These are phyloP conservation scores for Drosophila pallidifrons DNA, from an alignment of 1,140 invertebrate species.

Conservation along the genomic window DNA sequence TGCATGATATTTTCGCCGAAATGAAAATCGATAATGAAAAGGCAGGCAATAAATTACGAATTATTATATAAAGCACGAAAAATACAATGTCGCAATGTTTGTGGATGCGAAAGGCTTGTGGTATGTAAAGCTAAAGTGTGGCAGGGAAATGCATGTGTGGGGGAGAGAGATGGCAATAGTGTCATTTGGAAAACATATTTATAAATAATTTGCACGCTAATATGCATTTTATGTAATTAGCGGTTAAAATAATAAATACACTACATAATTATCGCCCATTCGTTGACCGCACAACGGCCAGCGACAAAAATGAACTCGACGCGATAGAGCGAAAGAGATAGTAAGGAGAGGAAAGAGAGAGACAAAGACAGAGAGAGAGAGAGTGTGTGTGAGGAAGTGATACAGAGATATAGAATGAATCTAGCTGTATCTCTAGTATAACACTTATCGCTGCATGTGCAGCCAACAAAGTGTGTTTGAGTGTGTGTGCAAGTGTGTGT, in stretches of 20 bases:
- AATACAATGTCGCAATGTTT: constrained; percentile 42
- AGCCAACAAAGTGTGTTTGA: constrained; percentile 20
- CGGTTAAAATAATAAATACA: constrained; percentile 84
- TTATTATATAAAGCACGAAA: constrained; percentile 48
- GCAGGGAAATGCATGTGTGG: background rate
- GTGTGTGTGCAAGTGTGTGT: constrained; percentile 25
- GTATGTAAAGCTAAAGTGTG: background rate
- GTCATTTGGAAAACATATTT: constrained; percentile 76
- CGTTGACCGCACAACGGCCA: constrained; percentile 67
- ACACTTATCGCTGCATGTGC: constrained; percentile 67
- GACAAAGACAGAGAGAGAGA: background rate
- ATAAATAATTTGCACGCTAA: constrained; percentile 82
- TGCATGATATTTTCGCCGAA: constrained; percentile 56
- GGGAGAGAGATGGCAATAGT: background rate
- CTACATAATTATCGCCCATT: constrained; percentile 80
- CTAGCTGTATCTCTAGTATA: constrained; percentile 46
- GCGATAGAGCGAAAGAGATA: background rate
- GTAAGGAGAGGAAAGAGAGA: background rate
- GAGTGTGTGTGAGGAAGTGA: background rate
- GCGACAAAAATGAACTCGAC: constrained; percentile 63
- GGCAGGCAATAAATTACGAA: constrained; percentile 62
- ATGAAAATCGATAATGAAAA: constrained; percentile 69
- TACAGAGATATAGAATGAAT: constrained; percentile 18
- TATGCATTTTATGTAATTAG: constrained; percentile 84
- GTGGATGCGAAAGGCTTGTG: constrained; percentile 4